Base-by-base conservation (phyloP, 2,797 vertebrate species). In the Margarornis squamiger region DNA sequence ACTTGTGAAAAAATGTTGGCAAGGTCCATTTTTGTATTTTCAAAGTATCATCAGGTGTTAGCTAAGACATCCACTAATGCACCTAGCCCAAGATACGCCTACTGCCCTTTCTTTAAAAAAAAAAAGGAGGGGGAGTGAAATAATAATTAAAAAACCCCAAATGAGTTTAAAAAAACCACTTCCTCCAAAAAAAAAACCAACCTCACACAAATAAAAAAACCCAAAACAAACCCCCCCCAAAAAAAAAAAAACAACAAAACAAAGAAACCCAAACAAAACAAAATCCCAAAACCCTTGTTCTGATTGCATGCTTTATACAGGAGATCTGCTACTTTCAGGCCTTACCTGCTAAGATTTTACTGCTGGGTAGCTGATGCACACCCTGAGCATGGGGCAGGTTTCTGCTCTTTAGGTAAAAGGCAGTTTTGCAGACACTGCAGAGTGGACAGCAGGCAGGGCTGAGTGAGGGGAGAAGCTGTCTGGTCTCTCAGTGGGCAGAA, bases 341-440 rank as follows among this genome's bases (percentile, higher is more conserved):
- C 12, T 45, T 39, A 29, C 30, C 30, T 48, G 22, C 52, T 59
- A 29, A 19, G 63, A 66, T 22, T 32, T 74, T 20, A 5, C 52
- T 59, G 23, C 58, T 62, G 65, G 51, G n/a, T 17, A 13, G 39
- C 38, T 66, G 59, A 4, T 8, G 14, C 72, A n/a, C 19, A 9
- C 3, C 20, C 51, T 20, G 14, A 14, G 49, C 3, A 0, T 4
- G 13, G 34, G 38, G 34, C 41, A 49, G 6, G 7, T 1, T 14
- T 82, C 49, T 74, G 30, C 43, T 85, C 8, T 78, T 22, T 23
- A 2, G 32, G 10, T 73, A 38, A 43, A 68, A 93, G 7, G 2
- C 39, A 36, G 5, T 41, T 88, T 41, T 82, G 51, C 34, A 61
- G 74, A 7, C 5, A 4, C 11, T 49, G 38, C 21, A 19, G 46